These are phyloP conservation scores for Drosophila trapezifrons DNA, from an alignment of 1,140 invertebrate genomes.

Conservation along the genomic window DNA sequence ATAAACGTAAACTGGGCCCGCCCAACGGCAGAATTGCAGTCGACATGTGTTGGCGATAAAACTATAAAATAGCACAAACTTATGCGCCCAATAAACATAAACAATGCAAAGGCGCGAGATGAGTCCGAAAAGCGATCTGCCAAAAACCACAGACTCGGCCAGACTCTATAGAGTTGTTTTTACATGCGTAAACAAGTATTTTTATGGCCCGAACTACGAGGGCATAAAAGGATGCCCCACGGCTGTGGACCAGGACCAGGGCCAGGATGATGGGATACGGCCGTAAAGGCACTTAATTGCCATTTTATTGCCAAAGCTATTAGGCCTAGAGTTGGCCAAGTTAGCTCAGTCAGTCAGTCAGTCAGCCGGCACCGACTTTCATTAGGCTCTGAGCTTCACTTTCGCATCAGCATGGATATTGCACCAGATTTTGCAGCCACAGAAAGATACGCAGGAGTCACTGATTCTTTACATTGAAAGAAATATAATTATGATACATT, in stretches of 20 bases:
- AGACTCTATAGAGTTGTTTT: conserved; percentile 69
- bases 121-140: conserved; percentile 46
- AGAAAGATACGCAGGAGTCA: conserved; percentile 29
- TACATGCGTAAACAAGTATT: conserved; percentile 79
- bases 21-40: conserved; percentile 57
- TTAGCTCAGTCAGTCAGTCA: conserved; percentile 17
- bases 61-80: conserved; percentile 80
- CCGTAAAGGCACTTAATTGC: conserved; percentile 80
- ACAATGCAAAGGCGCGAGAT: conserved; percentile 42
- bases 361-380: conserved; percentile 35
- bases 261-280: conserved; percentile 34
- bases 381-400: conserved; percentile 66
- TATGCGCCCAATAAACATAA: conserved; percentile 76
- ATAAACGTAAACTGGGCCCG: conserved; percentile 75
- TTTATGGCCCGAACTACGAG: conserved; percentile 59
- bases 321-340: conserved; percentile 38
- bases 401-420: conserved; percentile 58
- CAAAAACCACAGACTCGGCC: conserved; percentile 37
- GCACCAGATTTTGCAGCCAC: conserved; percentile 30
- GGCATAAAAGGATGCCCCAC: conserved; percentile 72
- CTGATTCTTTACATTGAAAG: conserved; percentile 1
- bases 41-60: conserved; percentile 70
- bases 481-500: background rate
- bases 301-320: conserved; percentile 78
- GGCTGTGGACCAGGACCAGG: conserved; percentile 45